These are phyloP conservation scores for Poicephalus gulielmi DNA, from an alignment of 2,113 vertebrate species.

Conservation along the genomic window DNA sequence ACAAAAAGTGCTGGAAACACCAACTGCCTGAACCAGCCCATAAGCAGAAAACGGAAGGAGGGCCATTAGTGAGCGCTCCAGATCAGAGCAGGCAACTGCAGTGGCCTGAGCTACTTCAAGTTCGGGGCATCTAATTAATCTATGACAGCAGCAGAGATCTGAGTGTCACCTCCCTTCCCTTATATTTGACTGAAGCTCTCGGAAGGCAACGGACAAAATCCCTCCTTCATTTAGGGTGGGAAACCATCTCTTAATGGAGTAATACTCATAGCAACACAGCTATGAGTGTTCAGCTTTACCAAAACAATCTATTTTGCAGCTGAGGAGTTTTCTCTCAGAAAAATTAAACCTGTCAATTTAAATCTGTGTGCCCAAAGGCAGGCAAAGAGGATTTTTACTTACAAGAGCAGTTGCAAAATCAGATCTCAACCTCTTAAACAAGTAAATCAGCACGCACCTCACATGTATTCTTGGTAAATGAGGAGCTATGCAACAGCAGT, in stretches of 20 bases:
- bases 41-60: neutral
- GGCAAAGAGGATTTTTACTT: neutral
- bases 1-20: neutral
- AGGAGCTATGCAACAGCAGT: neutral
- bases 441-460: neutral
- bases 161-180: no score
- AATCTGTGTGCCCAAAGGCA: neutral
- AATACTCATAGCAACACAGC: no score
- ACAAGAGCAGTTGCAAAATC: neutral
- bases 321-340: neutral
- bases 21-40: neutral
- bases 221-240: neutral
- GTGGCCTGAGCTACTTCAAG: neutral
- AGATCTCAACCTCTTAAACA: neutral
- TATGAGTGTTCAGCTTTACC: no score
- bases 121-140: neutral
- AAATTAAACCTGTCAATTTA: no score
- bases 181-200: no score
- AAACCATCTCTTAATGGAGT: neutral
- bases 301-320: rapidly evolving
- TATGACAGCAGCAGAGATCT: no score
- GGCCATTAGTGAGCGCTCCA: neutral
- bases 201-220: no score
- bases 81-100: neutral
- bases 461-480: neutral